Base-by-base conservation (phyloP, 2,113 vertebrate genomes). In the Amphiprion ocellaris region DNA sequence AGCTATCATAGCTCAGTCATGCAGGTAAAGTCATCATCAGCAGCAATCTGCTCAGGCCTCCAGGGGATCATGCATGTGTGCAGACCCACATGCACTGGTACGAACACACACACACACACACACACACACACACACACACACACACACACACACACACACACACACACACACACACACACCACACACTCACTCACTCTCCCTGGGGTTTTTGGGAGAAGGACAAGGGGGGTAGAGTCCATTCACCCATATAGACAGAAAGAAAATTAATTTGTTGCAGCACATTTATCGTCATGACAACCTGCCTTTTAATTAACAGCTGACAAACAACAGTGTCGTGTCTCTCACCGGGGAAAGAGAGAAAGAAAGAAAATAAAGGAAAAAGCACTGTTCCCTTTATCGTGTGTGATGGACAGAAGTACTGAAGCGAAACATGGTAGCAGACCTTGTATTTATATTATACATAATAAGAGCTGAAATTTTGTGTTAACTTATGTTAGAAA, bases 211-310 rank as follows among this genome's bases (percentile, higher is more conserved):
- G 44, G 58, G 87, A 83, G 37, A 28, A 58, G 56, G 70, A 68
- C n/a, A 41, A 30, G 39, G 23, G 15, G 49, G 60, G 56, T 50
- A 56, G 54, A 72, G 81, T 90, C 75, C 73, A 60, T 69, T 92
- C 86, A 86, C 71, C 83, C 85, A 24, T 70, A 81, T 1, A 85
- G 62, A 74, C 30, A 71, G 49, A 62, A 1, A 53, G 83, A 69
- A 91, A 87, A 92, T 92, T 80, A 87, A 92, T 93, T 90, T 90
- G 85, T 90, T 71, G 88, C 86, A 84, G 86, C 60, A 15, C 24
- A 52, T 89, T 90, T 80, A 91, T 93, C 78, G 79, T 78, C 90
- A 85, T 87, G 91, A 91, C 91, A 91, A 89, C 90, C 74, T 75
- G 79, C 53, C 66, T 84, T 91, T 90, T 92, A 93, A 94, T 94